phyloP scores from a whole-genome alignment of 2,797 vertebrate species.

The Poecilia picta region DNA sequence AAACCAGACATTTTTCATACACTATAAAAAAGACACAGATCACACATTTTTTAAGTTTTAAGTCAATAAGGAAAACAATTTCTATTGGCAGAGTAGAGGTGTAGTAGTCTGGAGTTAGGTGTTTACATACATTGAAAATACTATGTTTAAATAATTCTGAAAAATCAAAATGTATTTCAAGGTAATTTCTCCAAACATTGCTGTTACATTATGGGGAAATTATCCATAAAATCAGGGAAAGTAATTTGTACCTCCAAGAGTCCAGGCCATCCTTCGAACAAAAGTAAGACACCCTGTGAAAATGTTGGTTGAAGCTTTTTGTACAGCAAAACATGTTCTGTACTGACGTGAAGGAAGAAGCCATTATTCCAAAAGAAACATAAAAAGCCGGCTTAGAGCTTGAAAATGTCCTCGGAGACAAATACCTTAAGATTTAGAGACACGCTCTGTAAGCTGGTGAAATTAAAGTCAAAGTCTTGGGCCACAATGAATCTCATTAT shows the following conservation, averaged over 20 bases:
- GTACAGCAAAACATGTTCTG: neutral
- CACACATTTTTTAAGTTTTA: neutral
- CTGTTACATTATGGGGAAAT: neutral
- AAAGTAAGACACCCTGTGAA: neutral
- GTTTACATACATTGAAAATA: neutral
- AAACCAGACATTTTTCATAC: neutral
- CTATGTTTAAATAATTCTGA: neutral
- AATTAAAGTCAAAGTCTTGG: neutral
- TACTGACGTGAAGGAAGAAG: neutral
- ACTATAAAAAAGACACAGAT: neutral
- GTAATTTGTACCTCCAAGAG: neutral
- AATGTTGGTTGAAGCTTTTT: neutral
- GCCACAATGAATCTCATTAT: neutral
- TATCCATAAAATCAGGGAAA: neutral
- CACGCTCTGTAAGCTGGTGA: neutral
- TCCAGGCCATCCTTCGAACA: neutral
- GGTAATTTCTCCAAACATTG: neutral
- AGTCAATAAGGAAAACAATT: neutral
- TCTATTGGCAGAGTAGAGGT: neutral
- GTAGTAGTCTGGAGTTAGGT: neutral
- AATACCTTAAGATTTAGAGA: neutral
- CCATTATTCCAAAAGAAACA: neutral
- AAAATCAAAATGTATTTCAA: neutral
- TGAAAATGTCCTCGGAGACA: neutral
- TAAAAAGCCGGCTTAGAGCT: neutral